A percentile compares a stretch with the other conserved stretches of the same genome.
Conservation (phyloP, 2,113 vertebrate species). For the Scomber japonicus region DNA sequence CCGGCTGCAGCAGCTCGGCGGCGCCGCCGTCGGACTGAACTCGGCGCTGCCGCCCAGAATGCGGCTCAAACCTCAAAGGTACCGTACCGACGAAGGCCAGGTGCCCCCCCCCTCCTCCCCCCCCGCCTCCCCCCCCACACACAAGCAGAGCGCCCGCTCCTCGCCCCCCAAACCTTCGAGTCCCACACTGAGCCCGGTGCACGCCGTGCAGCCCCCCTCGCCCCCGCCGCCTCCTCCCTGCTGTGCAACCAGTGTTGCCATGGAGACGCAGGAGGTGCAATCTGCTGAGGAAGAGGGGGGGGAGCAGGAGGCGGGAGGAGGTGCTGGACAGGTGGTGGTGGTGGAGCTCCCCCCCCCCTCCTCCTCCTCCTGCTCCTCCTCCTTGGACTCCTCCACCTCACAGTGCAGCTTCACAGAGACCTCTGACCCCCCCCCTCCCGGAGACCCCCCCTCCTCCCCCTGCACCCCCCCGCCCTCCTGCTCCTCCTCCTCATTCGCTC, state of each 20-base stretch:
- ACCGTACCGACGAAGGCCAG: conserved; percentile 93
- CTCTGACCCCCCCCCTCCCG: conserved; percentile 92
- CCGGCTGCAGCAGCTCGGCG: conserved; percentile 92
- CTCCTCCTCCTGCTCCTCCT: conserved; percentile 82
- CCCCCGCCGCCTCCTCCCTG: conserved; percentile 16
- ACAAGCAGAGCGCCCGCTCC: neutral
- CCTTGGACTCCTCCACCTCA: conserved; percentile 86
- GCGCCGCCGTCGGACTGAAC: conserved; percentile 65
- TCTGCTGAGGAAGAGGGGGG: conserved; percentile 78
- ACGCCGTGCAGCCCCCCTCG: neutral
- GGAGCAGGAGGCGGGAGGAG: conserved; percentile 86
- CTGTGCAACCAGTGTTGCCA: conserved; percentile 62
- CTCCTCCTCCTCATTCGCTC: conserved; percentile 74
- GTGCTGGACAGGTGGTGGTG: conserved; percentile 81
- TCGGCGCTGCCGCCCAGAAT: conserved; percentile 91
- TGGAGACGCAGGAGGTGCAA: conserved; percentile 72
- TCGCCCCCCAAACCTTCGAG: conserved; percentile 50
- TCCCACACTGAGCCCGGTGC: neutral
- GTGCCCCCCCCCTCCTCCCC: conserved; percentile 50
- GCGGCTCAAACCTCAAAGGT: conserved; percentile 97
- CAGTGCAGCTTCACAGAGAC: conserved; percentile 95
- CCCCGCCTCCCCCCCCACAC: conserved; percentile 8
- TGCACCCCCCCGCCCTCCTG: conserved; percentile 80
- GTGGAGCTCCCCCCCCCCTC: conserved; percentile 22
- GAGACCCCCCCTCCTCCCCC: conserved; percentile 86